Evolutionary conservation across 2,888 invertebrate genomes (phyloP).

Genomic region (Catocala sponsa): DNA sequence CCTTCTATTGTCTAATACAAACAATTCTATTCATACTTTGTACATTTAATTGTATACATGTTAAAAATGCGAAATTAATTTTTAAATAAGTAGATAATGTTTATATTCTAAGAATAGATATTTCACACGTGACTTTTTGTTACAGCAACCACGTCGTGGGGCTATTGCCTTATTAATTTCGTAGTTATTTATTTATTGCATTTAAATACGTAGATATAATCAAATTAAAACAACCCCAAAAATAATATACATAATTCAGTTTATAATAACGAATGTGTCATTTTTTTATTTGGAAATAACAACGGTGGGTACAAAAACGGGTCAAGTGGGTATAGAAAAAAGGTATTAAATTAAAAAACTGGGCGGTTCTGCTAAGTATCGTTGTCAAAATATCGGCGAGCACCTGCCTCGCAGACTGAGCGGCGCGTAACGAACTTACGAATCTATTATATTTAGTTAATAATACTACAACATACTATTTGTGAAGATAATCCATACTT

Average conservation of each 20-base stretch:
- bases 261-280: slow-evolving; percentile 65
- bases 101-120: slow-evolving; percentile 30
- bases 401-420: slow-evolving; percentile 82
- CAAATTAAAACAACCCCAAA: slow-evolving; percentile 54
- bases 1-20: slow-evolving; percentile 79
- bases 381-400: slow-evolving; percentile 85
- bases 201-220: slow-evolving; percentile 50
- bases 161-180: slow-evolving; percentile 20
- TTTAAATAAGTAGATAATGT: slow-evolving; percentile 29
- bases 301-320: slow-evolving; percentile 72
- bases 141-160: slow-evolving; percentile 13
- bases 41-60: slow-evolving; percentile 37
- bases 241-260: slow-evolving; percentile 55
- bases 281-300: slow-evolving; percentile 66
- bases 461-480: slow-evolving; percentile 13
- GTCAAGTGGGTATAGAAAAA: slow-evolving; percentile 77
- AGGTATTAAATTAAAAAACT: slow-evolving; percentile 75
- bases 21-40: slow-evolving; percentile 55
- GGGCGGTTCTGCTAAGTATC: slow-evolving; percentile 85
- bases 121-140: slow-evolving; percentile 20
- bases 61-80: slow-evolving; percentile 44
- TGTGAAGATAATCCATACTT: too few relatives aligned
- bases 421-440: slow-evolving; percentile 76
- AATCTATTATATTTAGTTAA: slow-evolving; percentile 28
- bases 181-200: slow-evolving; percentile 47